Conservation (phyloP, 2,797 vertebrate genomes). For the Falco concolor region DNA sequence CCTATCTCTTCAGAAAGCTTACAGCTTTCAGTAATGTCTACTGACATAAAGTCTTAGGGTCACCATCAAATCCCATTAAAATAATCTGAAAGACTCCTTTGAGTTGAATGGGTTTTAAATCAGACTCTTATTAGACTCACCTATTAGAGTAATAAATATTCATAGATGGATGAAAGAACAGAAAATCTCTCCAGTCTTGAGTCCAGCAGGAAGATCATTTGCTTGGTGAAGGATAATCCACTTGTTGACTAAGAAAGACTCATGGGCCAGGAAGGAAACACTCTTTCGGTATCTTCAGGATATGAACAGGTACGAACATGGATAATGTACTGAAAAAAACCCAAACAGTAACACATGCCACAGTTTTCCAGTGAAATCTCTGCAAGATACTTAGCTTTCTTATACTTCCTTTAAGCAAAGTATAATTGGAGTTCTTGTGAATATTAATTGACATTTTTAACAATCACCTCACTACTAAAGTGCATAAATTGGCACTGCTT, state of each 20-base stretch:
- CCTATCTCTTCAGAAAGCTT: not conserved
- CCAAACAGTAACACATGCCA: not conserved
- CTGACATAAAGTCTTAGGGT: slow-evolving; percentile 5
- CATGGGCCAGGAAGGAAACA: not conserved
- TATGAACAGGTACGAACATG: not conserved
- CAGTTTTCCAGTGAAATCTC: not conserved
- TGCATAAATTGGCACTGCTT: not conserved
- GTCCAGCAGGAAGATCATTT: not conserved
- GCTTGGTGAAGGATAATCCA: not conserved
- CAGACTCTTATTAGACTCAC: not conserved
- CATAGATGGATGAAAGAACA: not conserved
- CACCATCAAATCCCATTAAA: slow-evolving; percentile 31
- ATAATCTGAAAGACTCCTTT: slow-evolving; percentile 7
- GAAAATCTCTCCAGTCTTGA: not conserved
- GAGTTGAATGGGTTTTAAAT: slow-evolving; percentile 11
- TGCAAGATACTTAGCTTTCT: not conserved
- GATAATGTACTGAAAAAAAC: not conserved
- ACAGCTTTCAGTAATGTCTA: not conserved
- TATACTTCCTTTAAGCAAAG: not conserved
- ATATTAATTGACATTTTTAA: not conserved
- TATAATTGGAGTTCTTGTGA: not conserved
- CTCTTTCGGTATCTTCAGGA: not conserved
- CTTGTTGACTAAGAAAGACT: not conserved
- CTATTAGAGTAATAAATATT: slow-evolving; percentile 28
- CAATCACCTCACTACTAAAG: not conserved